phyloP scores from a whole-genome alignment of 2,888 invertebrate genomes.

The Nebria salina region DNA sequence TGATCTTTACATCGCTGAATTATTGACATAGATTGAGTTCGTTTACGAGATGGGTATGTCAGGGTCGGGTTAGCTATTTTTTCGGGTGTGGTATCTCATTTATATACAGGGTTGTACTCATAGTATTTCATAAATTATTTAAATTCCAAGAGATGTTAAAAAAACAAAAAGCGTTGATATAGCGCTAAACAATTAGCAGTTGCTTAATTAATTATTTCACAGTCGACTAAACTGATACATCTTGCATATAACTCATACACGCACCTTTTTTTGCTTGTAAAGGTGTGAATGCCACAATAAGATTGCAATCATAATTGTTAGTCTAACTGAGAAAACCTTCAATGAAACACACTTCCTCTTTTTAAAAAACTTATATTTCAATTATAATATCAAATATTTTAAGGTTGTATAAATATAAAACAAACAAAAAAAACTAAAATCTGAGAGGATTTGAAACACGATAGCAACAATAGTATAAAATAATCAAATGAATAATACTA shows the following conservation, averaged over 20 bases:
- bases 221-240: background rate
- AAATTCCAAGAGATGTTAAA: background rate
- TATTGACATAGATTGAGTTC: conserved; percentile 25
- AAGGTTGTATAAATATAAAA: too few relatives aligned
- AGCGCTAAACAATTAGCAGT: background rate
- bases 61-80: background rate
- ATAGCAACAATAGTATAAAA: background rate
- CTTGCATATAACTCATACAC: background rate
- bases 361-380: background rate
- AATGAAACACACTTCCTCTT: background rate
- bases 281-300: background rate
- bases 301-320: background rate
- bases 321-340: background rate
- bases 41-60: background rate
- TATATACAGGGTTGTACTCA: background rate
- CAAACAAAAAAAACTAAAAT: too few relatives aligned
- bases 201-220: background rate
- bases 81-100: background rate
- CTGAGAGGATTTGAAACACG: too few relatives aligned
- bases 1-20: conserved; percentile 8
- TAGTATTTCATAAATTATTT: too few relatives aligned
- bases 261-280: background rate
- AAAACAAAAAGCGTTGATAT: background rate
- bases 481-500: background rate
- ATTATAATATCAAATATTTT: background rate